These are phyloP conservation scores for Drosophila prolongata DNA, from an alignment of 2,888 invertebrate species.

Conservation along the genomic window DNA sequence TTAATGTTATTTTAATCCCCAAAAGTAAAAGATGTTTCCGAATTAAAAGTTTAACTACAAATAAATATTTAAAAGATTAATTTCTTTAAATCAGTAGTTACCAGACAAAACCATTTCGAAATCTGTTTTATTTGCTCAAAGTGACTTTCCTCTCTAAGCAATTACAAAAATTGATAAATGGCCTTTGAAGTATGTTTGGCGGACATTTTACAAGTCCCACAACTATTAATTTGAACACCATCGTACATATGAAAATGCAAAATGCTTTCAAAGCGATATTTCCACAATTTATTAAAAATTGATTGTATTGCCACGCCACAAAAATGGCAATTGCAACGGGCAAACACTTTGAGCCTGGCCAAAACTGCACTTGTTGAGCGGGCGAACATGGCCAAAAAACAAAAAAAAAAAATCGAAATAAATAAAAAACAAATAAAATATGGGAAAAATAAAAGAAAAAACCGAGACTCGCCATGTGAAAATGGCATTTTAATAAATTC, in stretches of 20 bases:
- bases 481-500: constrained; percentile 79
- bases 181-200: background rate
- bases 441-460: constrained; percentile 20
- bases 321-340: constrained; percentile 35
- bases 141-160: background rate
- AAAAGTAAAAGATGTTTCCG: too few relatives aligned
- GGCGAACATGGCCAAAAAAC: constrained; percentile 66
- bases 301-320: constrained; percentile 76
- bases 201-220: constrained; percentile 1
- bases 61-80: too few relatives aligned
- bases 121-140: background rate
- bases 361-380: constrained; percentile 63
- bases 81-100: too few relatives aligned
- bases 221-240: constrained; percentile 15
- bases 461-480: constrained; percentile 61
- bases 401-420: constrained; percentile 47
- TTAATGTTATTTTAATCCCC: too few relatives aligned
- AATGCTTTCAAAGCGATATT: constrained; percentile 58
- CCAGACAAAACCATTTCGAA: background rate
- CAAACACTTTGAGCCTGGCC: constrained; percentile 32
- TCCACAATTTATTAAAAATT: constrained; percentile 77
- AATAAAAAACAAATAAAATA: constrained; percentile 24
- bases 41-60: too few relatives aligned
- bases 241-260: constrained; percentile 63
- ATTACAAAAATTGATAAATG: background rate